These are phyloP conservation scores for Geococcyx californianus DNA, from an alignment of 2,113 vertebrate species.

Conservation along the genomic window DNA sequence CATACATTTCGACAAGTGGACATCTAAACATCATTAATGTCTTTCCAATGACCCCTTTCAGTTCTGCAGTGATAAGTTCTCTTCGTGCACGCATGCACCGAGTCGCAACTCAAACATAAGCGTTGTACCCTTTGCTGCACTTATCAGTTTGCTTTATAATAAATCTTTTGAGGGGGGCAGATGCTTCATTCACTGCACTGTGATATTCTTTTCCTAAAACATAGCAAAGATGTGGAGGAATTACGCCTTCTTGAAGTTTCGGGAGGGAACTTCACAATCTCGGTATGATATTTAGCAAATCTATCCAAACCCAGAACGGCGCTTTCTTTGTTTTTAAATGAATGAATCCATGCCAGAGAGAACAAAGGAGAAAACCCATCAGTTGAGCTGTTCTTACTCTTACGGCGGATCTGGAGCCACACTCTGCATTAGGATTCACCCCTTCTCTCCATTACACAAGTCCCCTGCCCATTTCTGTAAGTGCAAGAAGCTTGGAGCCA, in stretches of 20 bases:
- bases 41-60: too few relatives aligned
- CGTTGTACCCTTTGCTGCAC: not conserved
- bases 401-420: not conserved
- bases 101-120: too few relatives aligned
- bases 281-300: not conserved
- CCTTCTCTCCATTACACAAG: not conserved
- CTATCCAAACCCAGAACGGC: not conserved
- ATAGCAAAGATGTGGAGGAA: not conserved
- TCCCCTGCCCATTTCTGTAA: not conserved
- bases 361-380: fast-evolving
- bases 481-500: not conserved
- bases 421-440: not conserved
- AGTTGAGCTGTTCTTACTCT: not conserved
- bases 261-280: not conserved
- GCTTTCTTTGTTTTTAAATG: not conserved
- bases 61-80: not conserved
- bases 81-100: not conserved
- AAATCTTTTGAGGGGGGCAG: not conserved
- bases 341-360: not conserved
- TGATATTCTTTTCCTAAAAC: not conserved
- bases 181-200: not conserved
- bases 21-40: not conserved
- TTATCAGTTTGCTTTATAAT: not conserved
- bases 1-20: not conserved
- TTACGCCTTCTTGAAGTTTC: not conserved